phyloP scores from a whole-genome alignment of 2,797 vertebrate genomes.

The Alca torda region DNA sequence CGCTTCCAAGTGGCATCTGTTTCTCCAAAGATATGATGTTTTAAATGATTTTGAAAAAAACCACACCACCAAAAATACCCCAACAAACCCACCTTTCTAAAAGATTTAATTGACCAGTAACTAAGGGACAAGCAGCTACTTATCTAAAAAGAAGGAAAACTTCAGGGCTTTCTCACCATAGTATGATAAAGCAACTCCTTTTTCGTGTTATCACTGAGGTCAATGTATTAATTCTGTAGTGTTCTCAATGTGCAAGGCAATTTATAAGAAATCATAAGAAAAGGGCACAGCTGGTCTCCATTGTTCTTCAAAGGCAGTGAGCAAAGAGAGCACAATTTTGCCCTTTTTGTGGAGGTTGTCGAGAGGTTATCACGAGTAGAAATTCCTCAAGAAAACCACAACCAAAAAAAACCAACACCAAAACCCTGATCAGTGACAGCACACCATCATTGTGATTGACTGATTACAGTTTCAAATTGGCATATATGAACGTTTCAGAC shows the following conservation, averaged over 20 bases:
- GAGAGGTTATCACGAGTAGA: neutral
- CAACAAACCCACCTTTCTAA: neutral
- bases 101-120: neutral
- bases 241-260: neutral
- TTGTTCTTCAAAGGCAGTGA: neutral
- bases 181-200: neutral
- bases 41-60: neutral
- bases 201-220: neutral
- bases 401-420: no score
- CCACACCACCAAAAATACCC: no score
- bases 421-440: neutral
- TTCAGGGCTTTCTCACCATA: neutral
- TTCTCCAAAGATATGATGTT: neutral
- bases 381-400: neutral
- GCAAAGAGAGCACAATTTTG: neutral
- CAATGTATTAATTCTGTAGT: neutral
- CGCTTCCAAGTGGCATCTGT: neutral
- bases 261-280: neutral
- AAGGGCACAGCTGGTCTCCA: neutral
- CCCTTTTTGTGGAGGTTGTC: neutral
- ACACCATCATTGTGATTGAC: neutral
- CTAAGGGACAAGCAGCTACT: neutral
- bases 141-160: neutral
- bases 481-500: neutral
- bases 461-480: no score